Base-by-base conservation (phyloP, 2,113 vertebrate species). In the Ifrita kowaldi region DNA sequence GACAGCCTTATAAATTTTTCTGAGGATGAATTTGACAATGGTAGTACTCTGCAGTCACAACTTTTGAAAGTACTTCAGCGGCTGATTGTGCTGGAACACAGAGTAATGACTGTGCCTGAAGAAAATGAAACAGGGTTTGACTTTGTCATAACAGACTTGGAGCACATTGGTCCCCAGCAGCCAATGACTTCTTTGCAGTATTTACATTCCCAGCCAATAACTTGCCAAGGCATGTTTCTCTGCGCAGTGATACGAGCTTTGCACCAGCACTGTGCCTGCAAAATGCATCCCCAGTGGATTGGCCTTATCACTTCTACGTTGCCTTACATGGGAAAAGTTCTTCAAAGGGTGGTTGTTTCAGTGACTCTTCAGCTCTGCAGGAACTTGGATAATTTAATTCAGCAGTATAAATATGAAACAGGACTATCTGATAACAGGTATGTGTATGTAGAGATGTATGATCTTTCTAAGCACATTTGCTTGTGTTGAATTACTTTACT, bases 261-360 rank as follows among this genome's bases (percentile, higher is more conserved):
- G 76, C 99, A 99, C 97, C 99, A 99, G 94, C 99, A 99, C 97
- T 99, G 99, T 88, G 98, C 99, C 13, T 99, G 99, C 95, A 99
- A 99, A 97, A 99, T 99, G 99, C 99, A 99, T 82, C 99, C 99
- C 10, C 99, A 99, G 91, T 99, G 99, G 99, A 99, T 99, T n/a
- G 98, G 98, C 87, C 98, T 99, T 78, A 99, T 99, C 96, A 99
- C 99, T 23, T 98, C 99, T 94, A 98, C 99, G 33, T 98, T 99
- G 96, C 99, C 99, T 35, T 99, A 99, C 93, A 99, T 99, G 99
- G 99, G 99, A 32, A 99, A 98, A 96, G 98, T 99, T 82, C 98
- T 99, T 42, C 98, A 99, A 74, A 98, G 98, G 86, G 98, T 99
- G 39, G 99, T 99, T 77, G 99, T 99, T 90, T 99, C 99, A 7